Conservation (phyloP, 2,113 vertebrate species). For the Callithrix jacchus region DNA sequence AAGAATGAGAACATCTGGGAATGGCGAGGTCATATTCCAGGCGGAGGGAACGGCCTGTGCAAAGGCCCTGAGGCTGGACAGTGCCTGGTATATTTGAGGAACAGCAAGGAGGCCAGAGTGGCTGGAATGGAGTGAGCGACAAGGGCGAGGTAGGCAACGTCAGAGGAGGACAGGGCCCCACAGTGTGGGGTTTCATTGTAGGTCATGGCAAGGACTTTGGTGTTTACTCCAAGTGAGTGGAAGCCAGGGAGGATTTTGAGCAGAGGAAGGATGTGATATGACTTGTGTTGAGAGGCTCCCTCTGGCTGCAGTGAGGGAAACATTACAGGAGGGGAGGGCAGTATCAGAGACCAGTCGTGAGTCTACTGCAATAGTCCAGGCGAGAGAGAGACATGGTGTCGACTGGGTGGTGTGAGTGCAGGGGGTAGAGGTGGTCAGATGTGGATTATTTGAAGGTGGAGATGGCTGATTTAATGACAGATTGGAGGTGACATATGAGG, state of each 20-base stretch:
- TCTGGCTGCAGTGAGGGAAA: neutral
- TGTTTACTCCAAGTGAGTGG: neutral
- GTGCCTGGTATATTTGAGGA: neutral
- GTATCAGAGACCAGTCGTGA: neutral
- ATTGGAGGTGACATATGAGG: accelerated
- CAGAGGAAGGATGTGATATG: neutral
- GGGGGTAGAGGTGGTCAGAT: neutral
- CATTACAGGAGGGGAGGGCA: neutral
- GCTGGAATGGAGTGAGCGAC: neutral
- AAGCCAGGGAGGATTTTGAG: neutral
- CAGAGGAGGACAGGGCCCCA: neutral
- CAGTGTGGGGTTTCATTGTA: neutral
- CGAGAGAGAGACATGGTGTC: accelerated
- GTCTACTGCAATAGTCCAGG: neutral
- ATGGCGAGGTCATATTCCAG: neutral
- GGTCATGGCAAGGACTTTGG: neutral
- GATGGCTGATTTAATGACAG: neutral
- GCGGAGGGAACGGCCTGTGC: neutral
- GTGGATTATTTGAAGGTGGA: neutral
- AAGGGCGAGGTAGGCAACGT: neutral
- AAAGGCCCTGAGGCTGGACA: neutral
- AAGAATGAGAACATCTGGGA: neutral
- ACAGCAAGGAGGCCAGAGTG: neutral
- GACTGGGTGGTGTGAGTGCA: neutral
- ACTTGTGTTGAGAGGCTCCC: neutral